Conservation (phyloP, 2,888 invertebrate genomes). For the Trichopria drosophilae region DNA sequence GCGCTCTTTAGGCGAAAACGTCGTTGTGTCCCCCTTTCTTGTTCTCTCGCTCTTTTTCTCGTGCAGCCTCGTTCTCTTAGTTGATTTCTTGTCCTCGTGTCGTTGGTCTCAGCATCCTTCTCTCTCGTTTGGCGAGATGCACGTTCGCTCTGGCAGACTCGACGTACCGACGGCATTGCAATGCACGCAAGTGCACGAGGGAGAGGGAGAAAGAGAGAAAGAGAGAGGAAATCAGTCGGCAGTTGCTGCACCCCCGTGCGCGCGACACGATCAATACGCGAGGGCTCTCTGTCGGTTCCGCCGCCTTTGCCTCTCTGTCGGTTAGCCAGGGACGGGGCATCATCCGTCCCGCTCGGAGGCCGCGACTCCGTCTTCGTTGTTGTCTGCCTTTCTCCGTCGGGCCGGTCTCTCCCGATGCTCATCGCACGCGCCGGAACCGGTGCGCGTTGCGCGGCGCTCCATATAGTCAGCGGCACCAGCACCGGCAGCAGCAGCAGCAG, state of each 20-base stretch:
- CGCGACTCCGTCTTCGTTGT: too few relatives aligned
- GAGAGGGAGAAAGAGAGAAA: conserved; percentile 22
- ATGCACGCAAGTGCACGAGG: too few relatives aligned
- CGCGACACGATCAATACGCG: conserved; percentile 58
- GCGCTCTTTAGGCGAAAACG: too few relatives aligned
- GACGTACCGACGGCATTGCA: too few relatives aligned
- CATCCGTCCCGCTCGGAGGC: too few relatives aligned
- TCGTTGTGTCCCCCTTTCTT: conserved; percentile 9
- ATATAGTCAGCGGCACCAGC: conserved; percentile 27
- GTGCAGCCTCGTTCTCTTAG: too few relatives aligned
- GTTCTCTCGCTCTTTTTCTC: conserved; percentile 12
- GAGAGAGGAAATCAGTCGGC: conserved; percentile 35
- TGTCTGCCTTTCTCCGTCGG: too few relatives aligned
- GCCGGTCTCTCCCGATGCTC: too few relatives aligned
- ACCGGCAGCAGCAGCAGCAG: conserved; percentile 32
- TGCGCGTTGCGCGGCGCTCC: background rate
- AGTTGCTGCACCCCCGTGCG: conserved; percentile 13
- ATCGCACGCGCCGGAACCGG: background rate
- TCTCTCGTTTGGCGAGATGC: conserved; percentile 28
- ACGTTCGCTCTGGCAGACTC: conserved; percentile 33
- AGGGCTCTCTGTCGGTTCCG: too few relatives aligned
- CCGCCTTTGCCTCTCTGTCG: too few relatives aligned
- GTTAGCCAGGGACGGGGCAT: too few relatives aligned
- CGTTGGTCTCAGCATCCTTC: conserved; percentile 19
- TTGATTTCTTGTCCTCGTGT: too few relatives aligned